Evolutionary conservation across 2,113 vertebrate genomes (phyloP), one percentile per base, ranked within the genome.

Genomic region (Prochilodus magdalenae): DNA sequence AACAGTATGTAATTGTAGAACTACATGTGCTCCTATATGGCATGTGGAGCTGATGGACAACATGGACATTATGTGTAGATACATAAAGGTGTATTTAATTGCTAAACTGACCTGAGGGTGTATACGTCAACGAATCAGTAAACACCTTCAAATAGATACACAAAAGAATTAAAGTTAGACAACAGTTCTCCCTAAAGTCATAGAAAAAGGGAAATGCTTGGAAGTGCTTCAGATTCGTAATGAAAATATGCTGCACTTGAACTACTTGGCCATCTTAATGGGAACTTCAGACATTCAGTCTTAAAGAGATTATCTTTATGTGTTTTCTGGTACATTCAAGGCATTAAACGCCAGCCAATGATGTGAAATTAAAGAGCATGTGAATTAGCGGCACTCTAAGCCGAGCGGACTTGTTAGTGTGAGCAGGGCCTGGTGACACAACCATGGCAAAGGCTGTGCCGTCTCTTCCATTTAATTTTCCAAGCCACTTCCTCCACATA

Each of bases 381-480:
- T 92, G 91, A 94, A 92, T 92, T 92, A 91, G 87, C 92, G 90
- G 89, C 85, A 87, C 88, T 20, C 86, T 72, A 82, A 88, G 86
- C 91, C 86, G 91, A 90, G 89, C 82, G 80, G 90, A 93, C 93
- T 92, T 94, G 91, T 92, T 93, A 94, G 91, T 86, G 87, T 88
- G 88, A 91, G 91, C 89, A 89, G 88, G 88, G 89, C 81, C 86
- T 83, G 78, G 89, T 91, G 91, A 93, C 91, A 90, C 89, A 90
- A 89, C 87, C 88, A 87, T 90, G 87, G 92, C 91, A 91, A 83
- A 91, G 90, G 87, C 91, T 91, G 86, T 90, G 91, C 91, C 83
- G 82, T 83, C 86, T 89, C 90, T 93, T 88, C 89, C 91, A 93
- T 94, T 95, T 95, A 93, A 95, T 95, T 95, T 95, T 94, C 94